Percentiles rank a stretch among this genome's conserved stretches.
phyloP scores from a whole-genome alignment of 2,113 vertebrate species.

The Garra rufa region DNA sequence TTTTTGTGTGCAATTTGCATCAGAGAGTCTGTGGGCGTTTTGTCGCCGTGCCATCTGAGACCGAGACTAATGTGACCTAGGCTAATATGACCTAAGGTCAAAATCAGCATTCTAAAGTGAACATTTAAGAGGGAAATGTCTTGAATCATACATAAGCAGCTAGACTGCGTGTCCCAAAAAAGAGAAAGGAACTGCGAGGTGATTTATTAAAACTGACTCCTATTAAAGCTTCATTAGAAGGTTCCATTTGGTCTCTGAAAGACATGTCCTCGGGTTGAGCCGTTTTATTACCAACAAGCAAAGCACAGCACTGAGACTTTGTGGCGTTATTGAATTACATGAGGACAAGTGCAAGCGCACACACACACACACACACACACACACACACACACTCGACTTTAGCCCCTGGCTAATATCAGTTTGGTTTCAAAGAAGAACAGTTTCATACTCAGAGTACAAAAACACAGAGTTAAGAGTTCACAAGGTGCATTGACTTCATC shows the following conservation, averaged over 20 bases:
- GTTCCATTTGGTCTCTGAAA: constrained; percentile 7
- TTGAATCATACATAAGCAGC: neutral
- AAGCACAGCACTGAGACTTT: constrained; percentile 5
- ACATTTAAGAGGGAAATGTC: neutral
- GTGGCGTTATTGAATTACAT: constrained; percentile 11
- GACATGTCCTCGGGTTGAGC: constrained; percentile 3
- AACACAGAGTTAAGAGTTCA: constrained; percentile 13
- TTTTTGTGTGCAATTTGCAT: neutral
- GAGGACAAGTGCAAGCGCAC: neutral
- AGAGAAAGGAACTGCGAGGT: neutral
- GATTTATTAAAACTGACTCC: constrained; percentile 26
- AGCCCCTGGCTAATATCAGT: constrained; percentile 3
- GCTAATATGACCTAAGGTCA: neutral
- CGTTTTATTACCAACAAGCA: constrained; percentile 14
- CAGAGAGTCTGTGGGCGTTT: neutral
- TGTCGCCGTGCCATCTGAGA: neutral
- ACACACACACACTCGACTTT: neutral
- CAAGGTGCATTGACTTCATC: neutral
- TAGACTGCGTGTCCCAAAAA: neutral
- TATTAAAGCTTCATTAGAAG: constrained; percentile 36
- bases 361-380: neutral
- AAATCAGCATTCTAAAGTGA: neutral
- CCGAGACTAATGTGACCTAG: neutral
- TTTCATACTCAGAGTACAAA: neutral
- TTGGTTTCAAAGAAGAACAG: neutral